Conservation (phyloP, 1,140 invertebrate species). For the Wiebesia pumilae region DNA sequence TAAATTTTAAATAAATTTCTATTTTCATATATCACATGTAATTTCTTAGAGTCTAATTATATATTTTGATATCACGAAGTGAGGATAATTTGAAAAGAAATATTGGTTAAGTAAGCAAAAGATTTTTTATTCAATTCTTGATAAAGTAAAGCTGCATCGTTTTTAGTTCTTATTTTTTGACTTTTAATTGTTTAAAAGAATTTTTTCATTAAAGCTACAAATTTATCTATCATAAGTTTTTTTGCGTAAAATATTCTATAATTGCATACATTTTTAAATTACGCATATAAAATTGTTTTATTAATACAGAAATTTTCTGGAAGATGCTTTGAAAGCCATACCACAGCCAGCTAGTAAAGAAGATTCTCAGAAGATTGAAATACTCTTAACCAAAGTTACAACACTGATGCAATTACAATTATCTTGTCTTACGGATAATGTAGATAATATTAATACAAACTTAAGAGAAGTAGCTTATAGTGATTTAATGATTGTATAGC, state of each 20-base stretch:
- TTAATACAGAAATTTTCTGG: conserved; percentile 75
- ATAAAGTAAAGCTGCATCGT: too few species aligned
- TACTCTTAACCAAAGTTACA: conserved; percentile 67
- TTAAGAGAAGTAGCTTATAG: conserved; percentile 10
- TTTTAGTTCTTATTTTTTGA: too few species aligned
- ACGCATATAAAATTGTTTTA: neutral
- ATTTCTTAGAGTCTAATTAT: too few species aligned
- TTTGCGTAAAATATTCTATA: too few species aligned
- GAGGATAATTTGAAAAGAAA: too few species aligned
- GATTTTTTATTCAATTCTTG: too few species aligned
- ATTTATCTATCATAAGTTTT: too few species aligned
- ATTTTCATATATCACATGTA: neutral
- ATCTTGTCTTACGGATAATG: conserved; percentile 63
- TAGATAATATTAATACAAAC: conserved; percentile 46
- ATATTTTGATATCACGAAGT: too few species aligned
- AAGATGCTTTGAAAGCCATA: conserved; percentile 79
- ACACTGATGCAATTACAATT: conserved; percentile 71
- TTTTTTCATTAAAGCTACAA: too few species aligned
- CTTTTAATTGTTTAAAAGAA: too few species aligned
- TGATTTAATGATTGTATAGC: conserved; percentile 31
- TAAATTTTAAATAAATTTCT: neutral
- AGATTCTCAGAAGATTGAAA: conserved; percentile 68
- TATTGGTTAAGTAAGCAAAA: too few species aligned
- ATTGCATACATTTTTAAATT: neutral
- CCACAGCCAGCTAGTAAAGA: conserved; percentile 72